Evolutionary conservation across 2,797 vertebrate species (phyloP), one percentile per base, ranked within the genome.

Genomic region (Catamblyrhynchus diadema): DNA sequence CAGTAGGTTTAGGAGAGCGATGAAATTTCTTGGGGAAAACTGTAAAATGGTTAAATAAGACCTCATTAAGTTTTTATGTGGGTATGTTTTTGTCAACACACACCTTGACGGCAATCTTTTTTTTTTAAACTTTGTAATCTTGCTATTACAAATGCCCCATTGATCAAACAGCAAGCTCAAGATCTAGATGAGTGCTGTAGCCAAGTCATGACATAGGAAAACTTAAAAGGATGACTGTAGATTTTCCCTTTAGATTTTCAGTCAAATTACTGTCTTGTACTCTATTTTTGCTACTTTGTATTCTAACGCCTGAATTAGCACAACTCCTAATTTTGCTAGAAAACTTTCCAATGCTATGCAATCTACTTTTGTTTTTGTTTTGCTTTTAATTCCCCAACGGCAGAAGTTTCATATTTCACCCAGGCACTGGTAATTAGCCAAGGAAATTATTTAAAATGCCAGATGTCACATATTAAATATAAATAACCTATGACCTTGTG

Each of bases 381-480:
- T 95, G 64, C 19, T 95, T 92, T 94, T 94, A 94, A 94, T 88
- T 96, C 86, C 91, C 81, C 57, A 56, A 27, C 0, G 90, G 85
- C 78, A 92, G 44, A 86, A 94, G 86, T 86, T 95, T 96, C 92
- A 61, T 66, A 75, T 93, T 95, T 96, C 95, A 94, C 86, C 85
- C 78, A 94, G 54, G 83, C 79, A 74, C 90, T 92, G 89, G 88
- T 94, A 95, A 96, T 96, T 97, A 93, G 87, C 90, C 80, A 96
- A 94, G 71, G 80, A 95, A 96, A 95, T 95, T 88, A 96, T 94
- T 96, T 92, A 39, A 95, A 95, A 89, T 94, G 88, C 84, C 95
- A 96, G 87, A 95, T 95, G 93, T 91, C 89, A 84, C 41, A 60
- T 91, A 96, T 95, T 93, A 96, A 96, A 95, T 96, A 96, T 95